Evolutionary conservation across 2,113 vertebrate genomes (phyloP), one percentile per base, ranked within the genome.

Genomic region (Macquaria ambigua): DNA sequence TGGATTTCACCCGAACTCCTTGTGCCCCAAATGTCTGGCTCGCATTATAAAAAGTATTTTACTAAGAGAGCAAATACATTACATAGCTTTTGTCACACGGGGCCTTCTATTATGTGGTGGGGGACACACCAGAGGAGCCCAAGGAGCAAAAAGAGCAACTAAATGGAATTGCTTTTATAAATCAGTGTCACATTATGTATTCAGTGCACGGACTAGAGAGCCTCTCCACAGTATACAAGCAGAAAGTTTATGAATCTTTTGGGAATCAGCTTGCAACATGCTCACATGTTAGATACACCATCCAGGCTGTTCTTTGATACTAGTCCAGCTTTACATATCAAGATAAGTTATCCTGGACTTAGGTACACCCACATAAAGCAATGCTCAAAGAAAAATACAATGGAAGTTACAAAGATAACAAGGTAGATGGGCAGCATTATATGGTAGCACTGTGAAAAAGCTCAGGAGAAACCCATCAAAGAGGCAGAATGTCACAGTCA

Each of bases 91-190:
- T 86, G 87, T 89, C 93, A 93, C 92, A 92, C 46, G 88, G 87
- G 92, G 90, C 85, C 76, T 92, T 88, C 77, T 88, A 93, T 95
- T 93, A 92, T 86, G 89, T 88, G 89, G 78, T 52, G 53, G 74
- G 84, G 75, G 83, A 90, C 82, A 90, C 85, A 85, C 74, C 56
- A 70, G 70, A 93, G 85, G 74, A 89, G 85, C 84, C 85, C 64
- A 53, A 92, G 87, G 90, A 90, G 90, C 81, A 92, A 93, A 93
- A 91, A 86, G 89, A 89, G 82, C 83, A 88, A 86, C 88, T 92
- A 90, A 93, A 93, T 87, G 86, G 87, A 93, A 92, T 92, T 91
- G 85, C 90, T 88, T 95, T 92, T 93, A 94, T 95, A 95, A 95
- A 93, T 93, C 93, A 94, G 90, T 94, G 92, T 90, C 90, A 94